Base-by-base conservation (phyloP, 2,888 invertebrate genomes). In the Spisula solida region DNA sequence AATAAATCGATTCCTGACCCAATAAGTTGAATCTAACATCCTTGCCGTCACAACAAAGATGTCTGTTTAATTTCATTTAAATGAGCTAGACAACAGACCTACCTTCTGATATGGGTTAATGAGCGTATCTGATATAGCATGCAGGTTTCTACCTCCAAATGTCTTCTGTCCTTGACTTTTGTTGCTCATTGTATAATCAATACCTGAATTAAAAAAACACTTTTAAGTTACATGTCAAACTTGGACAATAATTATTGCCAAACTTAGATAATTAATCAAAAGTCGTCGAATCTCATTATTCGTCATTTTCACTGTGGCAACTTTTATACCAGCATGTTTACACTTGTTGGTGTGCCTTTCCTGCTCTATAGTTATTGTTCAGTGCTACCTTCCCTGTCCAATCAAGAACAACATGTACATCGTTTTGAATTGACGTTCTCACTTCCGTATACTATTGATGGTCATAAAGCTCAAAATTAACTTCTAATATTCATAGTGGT, bases 131-230 rank as follows among this genome's bases (percentile, higher is more conserved):
- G 47, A 47, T 6, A 91, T 75, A n/a, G 85, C 56, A 29, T 91
- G 91, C 34, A 91, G 41, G 84, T 86, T 89, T 51, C 82, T 70
- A 14, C 89, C 91, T 47, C 86, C 10, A 47, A 91, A 91, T n/a
- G 88, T 88, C 34, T 89, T 91, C 84, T 91, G 88, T 51, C 91
- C 91, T 56, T 91, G 91, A 20, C 85, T 81, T 55, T 86, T 89
- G 83, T 91, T 91, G 48, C 91, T 91, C 86, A 91, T 88, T 10
- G 91, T 91, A 47, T 89, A 91, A 60, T 91, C 91, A 20, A 91
- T 91, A 75, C 91, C 91, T 91, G 78, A n/a, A 88, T 29, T 86
- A 48, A 60, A 87, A 47, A 0, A 47, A 47, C 25, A 48, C 4
- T 41, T 5, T 51, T 51, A 10, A 51, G 10, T 51, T 51, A 12